phyloP scores from a whole-genome alignment of 2,113 vertebrate genomes.

The Gobius niger region DNA sequence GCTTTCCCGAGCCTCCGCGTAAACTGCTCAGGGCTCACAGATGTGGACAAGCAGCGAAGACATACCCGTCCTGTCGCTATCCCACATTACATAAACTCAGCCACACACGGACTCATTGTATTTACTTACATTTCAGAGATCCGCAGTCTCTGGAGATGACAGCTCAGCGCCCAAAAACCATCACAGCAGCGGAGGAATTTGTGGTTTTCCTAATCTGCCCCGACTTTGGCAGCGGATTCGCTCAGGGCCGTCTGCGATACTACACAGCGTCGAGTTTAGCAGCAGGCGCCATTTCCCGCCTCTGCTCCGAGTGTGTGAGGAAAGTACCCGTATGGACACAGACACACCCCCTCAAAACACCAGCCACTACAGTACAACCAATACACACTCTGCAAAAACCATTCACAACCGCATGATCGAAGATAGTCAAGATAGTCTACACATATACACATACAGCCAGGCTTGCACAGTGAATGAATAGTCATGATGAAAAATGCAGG shows the following conservation, averaged over 20 bases:
- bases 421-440: background rate
- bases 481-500: background rate
- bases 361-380: slow-evolving; percentile 8
- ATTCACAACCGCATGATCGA: background rate
- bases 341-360: slow-evolving; percentile 70
- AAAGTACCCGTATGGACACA: slow-evolving; percentile 87
- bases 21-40: slow-evolving; percentile 44
- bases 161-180: slow-evolving; percentile 43
- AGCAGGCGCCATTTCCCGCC: slow-evolving; percentile 97
- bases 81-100: slow-evolving; percentile 39
- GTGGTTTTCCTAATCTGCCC: slow-evolving; percentile 39
- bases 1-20: slow-evolving; percentile 24
- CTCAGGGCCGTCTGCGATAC: slow-evolving; percentile 67
- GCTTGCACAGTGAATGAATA: background rate
- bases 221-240: slow-evolving; percentile 37
- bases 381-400: slow-evolving; percentile 9
- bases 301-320: slow-evolving; percentile 81
- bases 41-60: slow-evolving; percentile 27
- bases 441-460: background rate
- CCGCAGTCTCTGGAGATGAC: slow-evolving; percentile 48
- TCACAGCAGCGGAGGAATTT: slow-evolving; percentile 34
- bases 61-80: slow-evolving; percentile 26
- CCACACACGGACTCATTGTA: background rate
- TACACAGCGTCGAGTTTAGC: slow-evolving; percentile 77
- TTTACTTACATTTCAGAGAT: slow-evolving; percentile 66